Evolutionary conservation across 1,140 invertebrate species (phyloP), one percentile per base, ranked within the genome.

Genomic region (Dolichoris vasculosae): DNA sequence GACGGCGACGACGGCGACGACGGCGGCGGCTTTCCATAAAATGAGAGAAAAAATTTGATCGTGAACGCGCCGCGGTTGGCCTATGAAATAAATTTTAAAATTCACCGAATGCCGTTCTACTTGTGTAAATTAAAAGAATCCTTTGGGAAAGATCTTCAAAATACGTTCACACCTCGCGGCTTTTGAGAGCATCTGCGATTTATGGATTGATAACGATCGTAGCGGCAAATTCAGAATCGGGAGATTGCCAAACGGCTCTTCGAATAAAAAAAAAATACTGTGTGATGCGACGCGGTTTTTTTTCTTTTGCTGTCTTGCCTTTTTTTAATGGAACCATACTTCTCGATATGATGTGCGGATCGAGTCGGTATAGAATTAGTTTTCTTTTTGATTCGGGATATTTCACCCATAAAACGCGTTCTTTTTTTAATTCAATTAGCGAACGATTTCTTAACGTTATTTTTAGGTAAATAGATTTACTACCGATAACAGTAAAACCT

Each of bases 81-180:
- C 69, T 30, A 15, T 8, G 9, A 71, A 55, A 85, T 71, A 85
- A 80, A 82, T 76, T 64, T n/a, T n/a, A 43, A 75, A 76, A 79
- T 77, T 82, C 84, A 63, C 17, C 79, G 84, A 86, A 86, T 51
- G 77, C 63, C 32, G 76, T 71, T 38, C 76, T 55, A 51, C 71
- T 69, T 63, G 75, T 78, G 77, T 84, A 78, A 67, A 84, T 78
- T 84, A 84, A 43, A 8, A 67, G 38, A 40, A 59, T 73, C 35
- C 63, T 85, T 85, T 63, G 84, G 79, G 51, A 86, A 77, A 82
- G 77, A 86, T 86, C 43, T 69, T 86, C 76, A 59, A 71, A 82
- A 83, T 79, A 82, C 85, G 85, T 86, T 86, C 85, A 86, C 85
- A 86, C 85, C 85, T 86, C 73, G 84, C 35, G 46, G 78, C 84